Conservation (phyloP, 1,140 invertebrate genomes). For the Copidosoma floridanum region DNA sequence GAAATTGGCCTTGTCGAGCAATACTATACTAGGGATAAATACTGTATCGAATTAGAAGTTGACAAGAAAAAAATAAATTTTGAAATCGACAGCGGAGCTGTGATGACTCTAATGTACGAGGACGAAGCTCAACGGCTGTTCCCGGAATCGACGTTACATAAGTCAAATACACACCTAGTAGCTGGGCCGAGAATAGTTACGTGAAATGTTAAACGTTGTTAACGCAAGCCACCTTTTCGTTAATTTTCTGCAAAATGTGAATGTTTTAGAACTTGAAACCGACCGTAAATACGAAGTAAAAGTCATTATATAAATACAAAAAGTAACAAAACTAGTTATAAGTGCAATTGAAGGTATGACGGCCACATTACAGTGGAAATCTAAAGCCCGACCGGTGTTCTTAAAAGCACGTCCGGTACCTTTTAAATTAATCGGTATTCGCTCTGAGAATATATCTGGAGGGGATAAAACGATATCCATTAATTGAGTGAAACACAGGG, state of each 20-base stretch:
- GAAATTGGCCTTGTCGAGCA: not conserved
- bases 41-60: not conserved
- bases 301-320: not conserved
- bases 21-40: not conserved
- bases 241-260: not conserved
- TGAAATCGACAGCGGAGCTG: constrained; percentile 13
- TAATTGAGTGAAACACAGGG: no score
- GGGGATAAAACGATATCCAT: no score
- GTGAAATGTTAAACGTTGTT: not conserved
- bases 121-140: not conserved
- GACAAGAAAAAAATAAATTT: not conserved
- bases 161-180: not conserved
- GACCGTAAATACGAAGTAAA: not conserved
- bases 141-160: not conserved
- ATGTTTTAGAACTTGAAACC: not conserved
- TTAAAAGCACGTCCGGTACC: constrained; percentile 9
- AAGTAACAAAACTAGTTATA: not conserved
- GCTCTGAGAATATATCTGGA: constrained; percentile 1
- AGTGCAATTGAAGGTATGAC: not conserved
- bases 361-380: constrained; percentile 4
- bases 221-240: not conserved
- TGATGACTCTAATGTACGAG: constrained; percentile 7
- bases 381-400: not conserved
- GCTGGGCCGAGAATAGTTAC: not conserved
- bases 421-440: constrained; percentile 6